Base-by-base conservation (phyloP, 2,888 invertebrate species). In the Netelia inedita region DNA sequence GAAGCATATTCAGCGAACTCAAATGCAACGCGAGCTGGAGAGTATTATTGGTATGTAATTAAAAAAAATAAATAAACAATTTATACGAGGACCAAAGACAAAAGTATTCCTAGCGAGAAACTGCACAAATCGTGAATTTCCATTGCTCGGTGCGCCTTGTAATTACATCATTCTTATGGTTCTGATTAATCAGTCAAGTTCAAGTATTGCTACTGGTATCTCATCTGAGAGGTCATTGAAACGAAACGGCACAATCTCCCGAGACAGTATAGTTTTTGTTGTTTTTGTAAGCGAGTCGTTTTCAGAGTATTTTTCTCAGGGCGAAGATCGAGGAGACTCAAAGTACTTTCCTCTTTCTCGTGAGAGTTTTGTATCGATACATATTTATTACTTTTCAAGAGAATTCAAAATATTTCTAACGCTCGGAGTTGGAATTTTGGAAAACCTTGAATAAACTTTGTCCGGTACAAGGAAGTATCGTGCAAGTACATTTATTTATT, bases 191-290 rank as follows among this genome's bases (percentile, higher is more conserved):
- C 35, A 23, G 43, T 43, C 78, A 81, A 81, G 78, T 81, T 84
- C 79, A 79, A 68, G 19, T 69, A 23, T 73, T 65, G 72, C n/a
- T 19, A 3, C 59, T 43, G 59, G 78, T 79, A 81, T 85, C 81
- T 35, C 57, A 41, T 59, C 35, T 63, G 46, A 43, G 63, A 35
- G 76, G 82, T 82, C 82, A 76, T 76, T 76, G 71, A 28, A 80
- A 65, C 35, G 8, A 43, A 59, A 35, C 23, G 28, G 50, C 28
- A 50, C 35, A 28, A 50, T 65, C 35, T 35, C 14, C 16, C n/a
- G 14, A 9, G 14, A 28, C 65, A 46, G 55, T 21, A 21, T 41
- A 10, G 10, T 57, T 57, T 61, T 23, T 79, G 28, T 55, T 50
- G 21, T 21, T 46, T 3, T 76, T 11, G 21, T 10, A 61, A 61